Evolutionary conservation across 1,140 invertebrate species (phyloP), one percentile per base, ranked within the genome.

Genomic region (Cyphomyrmex costatus): DNA sequence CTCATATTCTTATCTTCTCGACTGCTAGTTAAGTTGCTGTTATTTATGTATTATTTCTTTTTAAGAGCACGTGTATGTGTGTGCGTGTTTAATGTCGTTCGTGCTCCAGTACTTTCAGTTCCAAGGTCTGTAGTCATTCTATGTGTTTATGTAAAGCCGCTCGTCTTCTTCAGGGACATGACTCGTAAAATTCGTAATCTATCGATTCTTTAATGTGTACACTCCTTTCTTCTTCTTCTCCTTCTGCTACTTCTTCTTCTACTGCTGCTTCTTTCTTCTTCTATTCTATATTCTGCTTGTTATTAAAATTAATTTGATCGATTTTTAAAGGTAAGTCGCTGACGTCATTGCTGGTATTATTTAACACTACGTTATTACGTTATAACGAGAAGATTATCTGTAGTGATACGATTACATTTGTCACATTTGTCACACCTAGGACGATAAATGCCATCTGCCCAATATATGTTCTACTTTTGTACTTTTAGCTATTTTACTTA

Each of bases 141-240:
- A 87, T 91, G 88, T 88, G 90, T 91, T 88, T 91, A 85, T 92
- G 90, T 91, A 87, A 91, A 66, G 87, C 83, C 89, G 77, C 85
- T 91, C 51, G 71, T 91, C 92, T 90, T 88, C 92, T 95, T 94
- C 92, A 89, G 92, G 93, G 92, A 93, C 92, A 94, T 92, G 92
- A 94, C 94, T 95, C 93, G 92, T 95, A 85, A 68, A 85, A 89
- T 77, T 82, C 51, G 79, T 73, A 82, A 56, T 90, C 88, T 85
- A 77, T 70, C 76, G 42, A 63, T 42, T 74, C 53, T 90, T 88
- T 82, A 82, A 85, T 90, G 74, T 86, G n/a, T n/a, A n/a, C 56
- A 68, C 70, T 87, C 66, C 46, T 70, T 60, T 70, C 82, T 91
- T 68, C 71, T 85, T 89, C 74, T 90, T 56, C 78, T 86, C 24